phyloP scores from a whole-genome alignment of 2,888 invertebrate genomes.

The Eupithecia centaureata region DNA sequence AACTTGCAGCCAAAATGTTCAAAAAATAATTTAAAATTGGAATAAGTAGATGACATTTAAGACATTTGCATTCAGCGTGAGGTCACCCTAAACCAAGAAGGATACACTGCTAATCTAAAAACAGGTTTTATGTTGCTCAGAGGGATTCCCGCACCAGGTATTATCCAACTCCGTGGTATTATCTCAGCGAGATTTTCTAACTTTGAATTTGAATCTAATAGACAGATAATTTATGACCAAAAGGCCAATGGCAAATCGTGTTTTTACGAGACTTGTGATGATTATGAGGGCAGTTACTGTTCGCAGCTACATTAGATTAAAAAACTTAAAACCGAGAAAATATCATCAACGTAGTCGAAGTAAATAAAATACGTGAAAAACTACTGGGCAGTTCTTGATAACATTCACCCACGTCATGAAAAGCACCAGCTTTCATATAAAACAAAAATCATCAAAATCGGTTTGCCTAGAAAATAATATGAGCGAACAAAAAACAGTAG shows the following conservation, averaged over 20 bases:
- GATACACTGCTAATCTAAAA: constrained; percentile 18
- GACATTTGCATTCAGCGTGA: background rate
- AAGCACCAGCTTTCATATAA: too few species aligned
- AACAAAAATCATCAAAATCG: too few species aligned
- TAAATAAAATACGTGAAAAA: too few species aligned
- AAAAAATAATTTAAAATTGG: background rate
- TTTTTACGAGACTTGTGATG: background rate
- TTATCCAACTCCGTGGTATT: background rate
- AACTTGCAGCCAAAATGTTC: too few species aligned
- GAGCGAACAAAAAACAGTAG: too few species aligned
- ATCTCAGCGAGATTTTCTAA: background rate
- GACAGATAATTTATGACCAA: background rate
- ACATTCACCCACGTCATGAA: too few species aligned
- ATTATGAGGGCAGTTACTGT: background rate
- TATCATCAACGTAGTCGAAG: too few species aligned
- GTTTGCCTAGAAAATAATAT: too few species aligned
- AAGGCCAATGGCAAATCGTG: background rate
- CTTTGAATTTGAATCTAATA: too few species aligned
- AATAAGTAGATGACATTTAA: background rate
- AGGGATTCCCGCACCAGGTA: constrained; percentile 26
- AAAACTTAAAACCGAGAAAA: too few species aligned
- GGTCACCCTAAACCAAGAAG: constrained; percentile 10
- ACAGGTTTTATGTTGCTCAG: constrained; percentile 22
- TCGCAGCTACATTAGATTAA: too few species aligned
- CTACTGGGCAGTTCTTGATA: too few species aligned